These are phyloP conservation scores for Hyperopisus bebe DNA, from an alignment of 2,113 vertebrate species.

Conservation along the genomic window DNA sequence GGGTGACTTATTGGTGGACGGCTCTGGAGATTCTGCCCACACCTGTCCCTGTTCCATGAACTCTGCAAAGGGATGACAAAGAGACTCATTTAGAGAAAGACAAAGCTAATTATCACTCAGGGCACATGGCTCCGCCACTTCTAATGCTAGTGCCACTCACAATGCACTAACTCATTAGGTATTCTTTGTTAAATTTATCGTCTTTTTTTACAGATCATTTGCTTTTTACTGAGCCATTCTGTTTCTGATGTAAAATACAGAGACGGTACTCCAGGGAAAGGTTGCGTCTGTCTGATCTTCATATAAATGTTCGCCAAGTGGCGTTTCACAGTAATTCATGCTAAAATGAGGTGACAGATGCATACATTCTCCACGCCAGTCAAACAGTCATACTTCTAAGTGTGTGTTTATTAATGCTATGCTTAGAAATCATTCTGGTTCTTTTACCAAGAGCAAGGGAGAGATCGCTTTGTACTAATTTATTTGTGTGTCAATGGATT, in stretches of 20 bases:
- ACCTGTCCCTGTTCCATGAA: neutral
- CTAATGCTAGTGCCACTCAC: neutral
- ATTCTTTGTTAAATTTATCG: neutral
- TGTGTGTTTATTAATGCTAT: neutral
- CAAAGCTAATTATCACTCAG: neutral
- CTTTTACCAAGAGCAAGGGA: neutral
- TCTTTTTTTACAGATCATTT: neutral
- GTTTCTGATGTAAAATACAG: neutral
- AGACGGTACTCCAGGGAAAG: neutral
- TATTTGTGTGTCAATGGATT: neutral
- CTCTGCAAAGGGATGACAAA: neutral
- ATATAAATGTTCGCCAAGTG: neutral
- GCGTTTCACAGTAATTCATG: conserved; percentile 6
- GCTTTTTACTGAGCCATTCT: conserved; percentile 6
- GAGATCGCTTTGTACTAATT: neutral
- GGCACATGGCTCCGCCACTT: neutral
- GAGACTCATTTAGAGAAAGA: neutral
- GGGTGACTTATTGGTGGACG: neutral
- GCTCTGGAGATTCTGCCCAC: neutral
- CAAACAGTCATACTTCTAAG: neutral
- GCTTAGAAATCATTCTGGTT: neutral
- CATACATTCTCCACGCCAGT: neutral
- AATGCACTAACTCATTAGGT: neutral
- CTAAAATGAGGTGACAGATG: neutral
- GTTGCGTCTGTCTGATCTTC: neutral